These are phyloP conservation scores for Tyria jacobaeae DNA, from an alignment of 2,888 invertebrate genomes.

Conservation along the genomic window DNA sequence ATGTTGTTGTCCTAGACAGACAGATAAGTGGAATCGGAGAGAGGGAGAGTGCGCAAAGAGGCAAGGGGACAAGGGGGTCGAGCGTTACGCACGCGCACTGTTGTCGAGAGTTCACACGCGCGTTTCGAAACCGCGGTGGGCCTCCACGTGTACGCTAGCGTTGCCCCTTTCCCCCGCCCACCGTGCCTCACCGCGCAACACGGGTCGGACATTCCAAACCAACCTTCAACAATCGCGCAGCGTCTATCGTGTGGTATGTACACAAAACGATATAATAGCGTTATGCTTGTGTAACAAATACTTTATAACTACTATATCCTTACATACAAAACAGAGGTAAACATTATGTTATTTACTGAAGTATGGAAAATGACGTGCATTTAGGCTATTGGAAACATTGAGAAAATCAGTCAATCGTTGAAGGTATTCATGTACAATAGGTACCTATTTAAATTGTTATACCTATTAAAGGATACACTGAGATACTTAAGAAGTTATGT, in stretches of 20 bases:
- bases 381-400: no score
- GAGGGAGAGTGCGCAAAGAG: conserved; percentile 67
- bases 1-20: conserved; percentile 69
- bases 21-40: conserved; percentile 66
- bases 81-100: conserved; percentile 80
- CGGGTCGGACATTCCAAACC: conserved; percentile 63
- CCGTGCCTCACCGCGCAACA: conserved; percentile 52
- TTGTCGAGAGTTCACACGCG: conserved; percentile 81
- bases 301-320: conserved; percentile 1
- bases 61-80: conserved; percentile 56
- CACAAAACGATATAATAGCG: conserved; percentile 44
- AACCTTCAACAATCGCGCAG: conserved; percentile 76
- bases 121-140: conserved; percentile 83
- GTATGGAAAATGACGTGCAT: neutral
- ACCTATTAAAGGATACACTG: neutral
- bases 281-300: conserved; percentile 43
- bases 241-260: conserved; percentile 59
- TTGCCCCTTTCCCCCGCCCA: conserved; percentile 52
- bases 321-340: neutral
- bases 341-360: conserved; percentile 1
- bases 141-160: conserved; percentile 82
- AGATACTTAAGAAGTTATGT: neutral
- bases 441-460: no score
- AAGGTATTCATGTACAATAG: no score
- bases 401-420: no score